Conservation (phyloP, 2,113 vertebrate species). For the Carassius carassius region DNA sequence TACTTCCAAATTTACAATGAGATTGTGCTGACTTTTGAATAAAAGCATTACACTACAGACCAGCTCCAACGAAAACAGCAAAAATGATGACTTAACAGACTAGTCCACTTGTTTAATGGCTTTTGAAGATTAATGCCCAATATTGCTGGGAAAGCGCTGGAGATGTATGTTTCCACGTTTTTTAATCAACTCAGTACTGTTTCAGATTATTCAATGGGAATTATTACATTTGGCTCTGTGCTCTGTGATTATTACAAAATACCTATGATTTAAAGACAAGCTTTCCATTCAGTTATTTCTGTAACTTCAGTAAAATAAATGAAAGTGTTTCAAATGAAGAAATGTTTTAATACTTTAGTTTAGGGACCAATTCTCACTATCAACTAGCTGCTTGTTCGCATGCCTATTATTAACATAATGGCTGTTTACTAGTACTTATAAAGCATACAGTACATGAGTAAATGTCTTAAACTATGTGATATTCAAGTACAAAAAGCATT, state of each 20-base stretch:
- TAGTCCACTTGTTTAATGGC: conserved; percentile 53
- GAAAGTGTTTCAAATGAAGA: not conserved
- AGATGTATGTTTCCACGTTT: conserved; percentile 35
- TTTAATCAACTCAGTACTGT: conserved; percentile 42
- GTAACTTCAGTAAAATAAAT: not conserved
- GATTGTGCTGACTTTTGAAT: conserved; percentile 57
- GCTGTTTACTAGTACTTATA: no score
- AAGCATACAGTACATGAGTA: no score
- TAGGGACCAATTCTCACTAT: no score
- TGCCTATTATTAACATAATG: no score
- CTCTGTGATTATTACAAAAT: not conserved
- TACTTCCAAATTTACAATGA: conserved; percentile 50
- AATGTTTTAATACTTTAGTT: no score
- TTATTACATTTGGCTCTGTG: not conserved
- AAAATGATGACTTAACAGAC: conserved; percentile 55
- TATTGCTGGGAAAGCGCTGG: conserved; percentile 42
- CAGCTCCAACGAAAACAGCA: conserved; percentile 48
- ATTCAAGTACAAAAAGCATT: no score
- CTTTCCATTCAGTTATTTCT: not conserved
- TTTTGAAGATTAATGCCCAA: conserved; percentile 56
- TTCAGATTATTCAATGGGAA: conserved; percentile 30
- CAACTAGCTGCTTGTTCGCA: no score
- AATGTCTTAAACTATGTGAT: no score
- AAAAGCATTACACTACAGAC: conserved; percentile 55
- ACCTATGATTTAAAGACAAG: not conserved